Conservation (phyloP, 2,113 vertebrate species). For the Peromyscus leucopus region DNA sequence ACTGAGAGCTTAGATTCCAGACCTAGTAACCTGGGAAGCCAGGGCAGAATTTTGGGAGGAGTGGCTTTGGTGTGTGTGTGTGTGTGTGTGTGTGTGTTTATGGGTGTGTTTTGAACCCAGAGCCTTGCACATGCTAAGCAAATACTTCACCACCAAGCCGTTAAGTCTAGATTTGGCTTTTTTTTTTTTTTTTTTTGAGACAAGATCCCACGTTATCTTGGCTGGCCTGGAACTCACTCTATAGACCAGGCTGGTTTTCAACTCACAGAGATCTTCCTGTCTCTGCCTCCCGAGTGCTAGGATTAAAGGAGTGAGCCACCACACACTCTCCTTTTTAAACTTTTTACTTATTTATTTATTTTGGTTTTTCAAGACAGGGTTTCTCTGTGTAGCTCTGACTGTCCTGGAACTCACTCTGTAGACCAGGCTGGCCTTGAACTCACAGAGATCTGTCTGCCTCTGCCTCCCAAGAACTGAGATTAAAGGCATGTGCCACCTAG, state of each 20-base stretch:
- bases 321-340: no score
- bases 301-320: background rate
- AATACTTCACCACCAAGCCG: background rate
- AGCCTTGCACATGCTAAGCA: background rate
- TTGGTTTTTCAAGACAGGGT: background rate
- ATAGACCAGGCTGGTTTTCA: background rate
- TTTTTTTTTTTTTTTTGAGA: background rate
- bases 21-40: background rate
- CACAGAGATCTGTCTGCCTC: no score
- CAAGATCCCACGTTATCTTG: background rate
- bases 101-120: background rate
- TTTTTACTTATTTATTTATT: no score
- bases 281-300: background rate
- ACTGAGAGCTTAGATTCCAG: background rate
- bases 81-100: background rate
- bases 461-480: background rate
- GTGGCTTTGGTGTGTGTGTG: background rate
- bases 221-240: background rate
- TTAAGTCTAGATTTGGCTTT: background rate
- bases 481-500: background rate
- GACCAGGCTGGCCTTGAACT: no score
- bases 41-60: background rate
- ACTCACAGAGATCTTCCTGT: background rate
- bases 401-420: background rate
- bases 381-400: background rate